Evolutionary conservation across 1,140 invertebrate genomes (phyloP).

Genomic region (Amyelois transitella): DNA sequence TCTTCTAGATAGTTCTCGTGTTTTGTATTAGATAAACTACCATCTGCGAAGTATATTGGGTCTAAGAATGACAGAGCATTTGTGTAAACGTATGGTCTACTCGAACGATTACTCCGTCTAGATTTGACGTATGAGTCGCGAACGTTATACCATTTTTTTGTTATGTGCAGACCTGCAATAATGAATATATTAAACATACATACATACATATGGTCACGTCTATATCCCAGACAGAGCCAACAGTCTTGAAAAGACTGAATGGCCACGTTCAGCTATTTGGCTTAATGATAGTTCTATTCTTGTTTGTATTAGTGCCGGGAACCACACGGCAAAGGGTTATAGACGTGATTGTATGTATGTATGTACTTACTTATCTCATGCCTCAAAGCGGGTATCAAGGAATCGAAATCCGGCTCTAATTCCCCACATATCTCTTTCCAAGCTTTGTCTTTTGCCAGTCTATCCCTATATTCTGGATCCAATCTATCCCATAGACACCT

Average conservation of each 20-base stretch:
- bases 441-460: constrained; percentile 14
- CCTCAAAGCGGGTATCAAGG: constrained; percentile 14
- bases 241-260: too few relatives aligned
- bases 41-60: constrained; percentile 10
- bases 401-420: constrained; percentile 28
- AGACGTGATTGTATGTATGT: too few relatives aligned
- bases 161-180: constrained; percentile 29
- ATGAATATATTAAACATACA: not conserved
- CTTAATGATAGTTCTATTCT: too few relatives aligned
- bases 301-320: too few relatives aligned
- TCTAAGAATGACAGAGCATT: constrained; percentile 31
- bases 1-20: not conserved
- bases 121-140: constrained; percentile 41
- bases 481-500: constrained; percentile 34
- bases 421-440: constrained; percentile 33
- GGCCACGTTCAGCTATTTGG: too few relatives aligned
- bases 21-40: constrained; percentile 13
- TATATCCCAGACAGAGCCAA: too few relatives aligned
- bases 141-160: constrained; percentile 43
- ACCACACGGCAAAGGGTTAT: too few relatives aligned
- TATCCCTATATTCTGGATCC: constrained; percentile 22
- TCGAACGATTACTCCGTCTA: constrained; percentile 5
- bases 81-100: constrained; percentile 29
- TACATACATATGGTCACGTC: not conserved
- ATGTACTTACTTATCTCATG: constrained; percentile 24